A percentile compares a stretch with the other conserved stretches of the same genome.
Conservation (phyloP, 2,888 invertebrate genomes). For the Doris montereyensis region DNA sequence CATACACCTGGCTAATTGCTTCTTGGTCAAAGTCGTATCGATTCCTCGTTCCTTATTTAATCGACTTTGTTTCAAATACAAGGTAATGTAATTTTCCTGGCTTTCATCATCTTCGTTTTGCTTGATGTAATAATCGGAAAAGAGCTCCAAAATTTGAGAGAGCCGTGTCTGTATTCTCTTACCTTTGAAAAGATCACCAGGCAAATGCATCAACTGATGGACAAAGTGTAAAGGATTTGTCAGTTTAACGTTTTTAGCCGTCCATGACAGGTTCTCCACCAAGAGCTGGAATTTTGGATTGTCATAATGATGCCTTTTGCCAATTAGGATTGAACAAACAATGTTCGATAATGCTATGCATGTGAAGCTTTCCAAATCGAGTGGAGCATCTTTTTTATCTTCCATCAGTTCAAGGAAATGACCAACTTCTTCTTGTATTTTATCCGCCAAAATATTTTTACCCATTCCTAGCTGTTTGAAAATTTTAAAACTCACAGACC, state of each 20-base stretch:
- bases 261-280: background rate
- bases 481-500: slow-evolving; percentile 29
- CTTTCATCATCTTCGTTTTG: background rate
- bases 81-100: no score
- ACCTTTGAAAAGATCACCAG: background rate
- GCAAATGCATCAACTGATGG: no score
- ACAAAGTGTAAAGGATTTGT: no score
- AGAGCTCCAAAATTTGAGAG: no score
- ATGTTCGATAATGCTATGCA: slow-evolving; percentile 32
- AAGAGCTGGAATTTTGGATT: slow-evolving; percentile 32
- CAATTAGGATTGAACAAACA: slow-evolving; percentile 36
- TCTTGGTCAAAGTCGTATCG: background rate
- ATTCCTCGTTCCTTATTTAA: background rate
- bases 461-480: slow-evolving; percentile 38
- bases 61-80: background rate
- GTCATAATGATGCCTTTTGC: slow-evolving; percentile 31
- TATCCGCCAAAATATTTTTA: slow-evolving; percentile 35
- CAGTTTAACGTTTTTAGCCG: background rate
- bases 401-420: slow-evolving; percentile 18
- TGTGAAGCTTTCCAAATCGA: slow-evolving; percentile 13
- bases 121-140: no score
- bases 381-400: slow-evolving; percentile 2
- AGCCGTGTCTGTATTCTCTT: no score
- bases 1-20: background rate
- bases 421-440: slow-evolving; percentile 36